Evolutionary conservation across 2,113 vertebrate genomes (phyloP), one percentile per base, ranked within the genome.

Genomic region (Phocoena phocoena): DNA sequence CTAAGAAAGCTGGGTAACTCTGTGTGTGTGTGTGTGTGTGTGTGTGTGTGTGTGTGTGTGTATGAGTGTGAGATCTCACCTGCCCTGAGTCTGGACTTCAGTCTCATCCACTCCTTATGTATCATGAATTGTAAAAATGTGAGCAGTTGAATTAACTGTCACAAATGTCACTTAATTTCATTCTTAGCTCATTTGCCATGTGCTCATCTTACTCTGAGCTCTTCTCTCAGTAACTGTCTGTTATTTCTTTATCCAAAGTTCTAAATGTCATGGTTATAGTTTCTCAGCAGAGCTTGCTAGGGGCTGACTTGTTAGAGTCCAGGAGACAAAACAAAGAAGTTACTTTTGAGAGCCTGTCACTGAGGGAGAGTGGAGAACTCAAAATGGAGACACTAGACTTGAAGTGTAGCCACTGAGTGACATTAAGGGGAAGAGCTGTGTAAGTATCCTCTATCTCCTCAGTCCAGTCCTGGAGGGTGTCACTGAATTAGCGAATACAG

Each of bases 101-200:
- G 10, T 58, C 15, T 92, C 36, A 70, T 8, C 38, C 7, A 36
- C 44, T 28, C 86, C 50, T 38, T 41, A 21, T 62, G 25, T 50
- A 80, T 77, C 36, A 13, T 63, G 5, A 10, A 68, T 18, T 38
- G 25, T 82, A 41, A 86, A 93, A 89, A 31, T 8, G 33, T 76
- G 44, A 70, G 47, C 20, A 44, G 50, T 47, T 83, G 74, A 67
- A 68, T 92, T 87, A 77, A 67, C 90, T 96, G 92, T 90, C 94
- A 87, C 63, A 94, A 82, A 8, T 47, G 10, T 84, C 80, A 60
- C 12, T 85, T 89, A 18, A 58, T 41, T 88, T 83, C 41, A 44
- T 65, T 25, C 26, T 90, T 58, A 71, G 67, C 68, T 82, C 68
- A 1, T 92, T 85, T 90, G 28, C 23, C 80, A 23, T 63, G 9